Evolutionary conservation across 2,888 invertebrate genomes (phyloP).

Genomic region (Euzophera pinguis): DNA sequence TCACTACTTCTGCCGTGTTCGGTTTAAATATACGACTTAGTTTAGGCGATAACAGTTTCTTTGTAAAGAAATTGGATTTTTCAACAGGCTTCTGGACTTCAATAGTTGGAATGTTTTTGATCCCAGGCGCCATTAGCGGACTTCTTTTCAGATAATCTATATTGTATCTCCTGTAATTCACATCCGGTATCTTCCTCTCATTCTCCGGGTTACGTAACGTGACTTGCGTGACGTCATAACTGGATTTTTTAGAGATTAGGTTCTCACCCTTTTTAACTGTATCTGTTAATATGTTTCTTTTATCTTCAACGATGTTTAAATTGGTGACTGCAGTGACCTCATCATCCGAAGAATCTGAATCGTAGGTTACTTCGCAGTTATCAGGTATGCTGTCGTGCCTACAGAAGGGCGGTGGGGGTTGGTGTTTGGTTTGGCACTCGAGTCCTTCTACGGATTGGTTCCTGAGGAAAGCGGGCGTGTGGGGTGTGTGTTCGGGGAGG

Average conservation of each 20-base stretch:
- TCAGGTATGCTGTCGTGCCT: constrained; percentile 57
- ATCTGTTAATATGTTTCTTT: constrained; percentile 34
- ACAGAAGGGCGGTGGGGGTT: constrained; percentile 42
- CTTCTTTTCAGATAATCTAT: constrained; percentile 48
- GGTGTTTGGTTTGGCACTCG: constrained; percentile 45
- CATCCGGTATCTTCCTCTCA: constrained; percentile 45
- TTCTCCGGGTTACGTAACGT: constrained; percentile 38
- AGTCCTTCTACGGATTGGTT: constrained; percentile 71
- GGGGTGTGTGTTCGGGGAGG: constrained; percentile 28
- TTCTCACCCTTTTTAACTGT: constrained; percentile 47
- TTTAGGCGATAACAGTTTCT: constrained; percentile 66
- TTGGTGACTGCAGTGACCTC: constrained; percentile 31
- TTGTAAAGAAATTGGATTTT: constrained; percentile 58
- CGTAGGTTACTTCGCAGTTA: constrained; percentile 24
- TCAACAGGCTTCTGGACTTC: constrained; percentile 41
- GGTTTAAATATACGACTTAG: constrained; percentile 64
- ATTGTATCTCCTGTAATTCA: constrained; percentile 49
- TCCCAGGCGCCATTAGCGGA: constrained; percentile 41
- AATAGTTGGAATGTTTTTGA: constrained; percentile 47
- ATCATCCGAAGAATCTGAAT: constrained; percentile 42
- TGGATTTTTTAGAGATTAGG: constrained; percentile 45
- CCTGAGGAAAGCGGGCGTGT: constrained; percentile 62
- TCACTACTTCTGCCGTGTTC: constrained; percentile 44
- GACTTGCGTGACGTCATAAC: constrained; percentile 53
- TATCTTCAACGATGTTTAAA: constrained; percentile 35